These are phyloP conservation scores for Oncorhynchus keta DNA, from an alignment of 2,113 vertebrate species.

Conservation along the genomic window DNA sequence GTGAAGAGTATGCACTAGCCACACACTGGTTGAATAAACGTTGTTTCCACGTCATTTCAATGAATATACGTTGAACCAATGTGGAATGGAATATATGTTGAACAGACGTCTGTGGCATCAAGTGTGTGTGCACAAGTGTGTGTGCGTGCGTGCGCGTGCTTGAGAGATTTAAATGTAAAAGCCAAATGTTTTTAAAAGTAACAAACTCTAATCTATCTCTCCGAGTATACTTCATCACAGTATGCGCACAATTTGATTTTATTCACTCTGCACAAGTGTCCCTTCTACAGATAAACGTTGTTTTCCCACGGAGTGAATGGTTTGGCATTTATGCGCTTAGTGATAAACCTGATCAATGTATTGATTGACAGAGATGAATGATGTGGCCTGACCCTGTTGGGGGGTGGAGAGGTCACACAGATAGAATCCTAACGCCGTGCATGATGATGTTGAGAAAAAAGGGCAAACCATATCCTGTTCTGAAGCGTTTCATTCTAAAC, in stretches of 20 bases:
- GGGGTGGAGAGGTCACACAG: slow-evolving; percentile 61
- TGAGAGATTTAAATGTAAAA: not conserved
- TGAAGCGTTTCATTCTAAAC: not conserved
- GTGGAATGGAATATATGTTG: no score
- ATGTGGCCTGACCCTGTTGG: slow-evolving; percentile 49
- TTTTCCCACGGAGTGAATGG: slow-evolving; percentile 74
- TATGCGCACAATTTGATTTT: slow-evolving; percentile 2
- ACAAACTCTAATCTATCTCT: no score
- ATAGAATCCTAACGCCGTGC: slow-evolving; percentile 54
- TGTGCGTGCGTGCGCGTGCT: slow-evolving; percentile 4
- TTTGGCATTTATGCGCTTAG: slow-evolving; percentile 73
- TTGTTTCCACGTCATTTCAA: no score
- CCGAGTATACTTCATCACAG: not conserved
- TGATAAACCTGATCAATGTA: slow-evolving; percentile 79
- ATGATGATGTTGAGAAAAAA: not conserved
- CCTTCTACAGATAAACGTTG: slow-evolving; percentile 60
- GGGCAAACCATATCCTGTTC: not conserved
- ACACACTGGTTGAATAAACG: no score
- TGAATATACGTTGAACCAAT: no score
- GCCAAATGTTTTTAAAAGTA: no score
- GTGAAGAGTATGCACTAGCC: not conserved
- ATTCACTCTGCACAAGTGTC: slow-evolving; percentile 22
- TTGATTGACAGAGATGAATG: slow-evolving; percentile 82
- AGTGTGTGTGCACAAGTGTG: not conserved
- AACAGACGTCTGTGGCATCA: not conserved